Percentiles rank a stretch among this genome's conserved stretches.
Evolutionary conservation across 2,888 invertebrate genomes (phyloP).

Genomic region (Doris montereyensis): DNA sequence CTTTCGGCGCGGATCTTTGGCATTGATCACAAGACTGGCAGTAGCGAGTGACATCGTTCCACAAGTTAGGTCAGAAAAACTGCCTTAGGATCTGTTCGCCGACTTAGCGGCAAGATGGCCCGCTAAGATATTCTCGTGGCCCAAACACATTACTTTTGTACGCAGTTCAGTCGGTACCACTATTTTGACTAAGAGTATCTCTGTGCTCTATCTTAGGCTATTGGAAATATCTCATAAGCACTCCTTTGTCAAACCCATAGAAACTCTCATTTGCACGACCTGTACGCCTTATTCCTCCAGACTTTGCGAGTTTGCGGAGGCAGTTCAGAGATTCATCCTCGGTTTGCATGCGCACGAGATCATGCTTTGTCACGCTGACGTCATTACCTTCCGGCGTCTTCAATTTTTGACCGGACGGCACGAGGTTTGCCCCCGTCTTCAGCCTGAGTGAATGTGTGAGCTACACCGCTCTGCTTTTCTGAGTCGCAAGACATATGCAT

Average conservation of each 20-base stretch:
- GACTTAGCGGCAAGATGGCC: conserved; percentile 25
- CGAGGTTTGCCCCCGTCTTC: no score
- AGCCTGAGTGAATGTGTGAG: no score
- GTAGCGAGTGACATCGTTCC: conserved; percentile 20
- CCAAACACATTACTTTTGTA: neutral
- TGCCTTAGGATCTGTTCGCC: neutral
- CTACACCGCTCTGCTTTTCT: no score
- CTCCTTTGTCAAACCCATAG: no score
- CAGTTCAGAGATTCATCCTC: no score
- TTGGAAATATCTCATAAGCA: no score
- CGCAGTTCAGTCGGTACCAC: conserved; percentile 1
- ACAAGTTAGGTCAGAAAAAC: conserved; percentile 30
- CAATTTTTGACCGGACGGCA: no score
- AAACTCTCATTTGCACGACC: no score
- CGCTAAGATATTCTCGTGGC: no score
- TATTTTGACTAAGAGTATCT: neutral
- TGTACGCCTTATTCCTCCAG: no score
- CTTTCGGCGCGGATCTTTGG: conserved; percentile 8
- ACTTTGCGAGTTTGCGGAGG: no score
- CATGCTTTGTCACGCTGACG: neutral
- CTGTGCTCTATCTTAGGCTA: neutral
- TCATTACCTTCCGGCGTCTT: neutral
- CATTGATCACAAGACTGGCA: conserved; percentile 39
- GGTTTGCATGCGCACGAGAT: neutral
- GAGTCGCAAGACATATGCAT: no score